phyloP scores from a whole-genome alignment of 1,140 invertebrate genomes.

The Nasonia giraulti region DNA sequence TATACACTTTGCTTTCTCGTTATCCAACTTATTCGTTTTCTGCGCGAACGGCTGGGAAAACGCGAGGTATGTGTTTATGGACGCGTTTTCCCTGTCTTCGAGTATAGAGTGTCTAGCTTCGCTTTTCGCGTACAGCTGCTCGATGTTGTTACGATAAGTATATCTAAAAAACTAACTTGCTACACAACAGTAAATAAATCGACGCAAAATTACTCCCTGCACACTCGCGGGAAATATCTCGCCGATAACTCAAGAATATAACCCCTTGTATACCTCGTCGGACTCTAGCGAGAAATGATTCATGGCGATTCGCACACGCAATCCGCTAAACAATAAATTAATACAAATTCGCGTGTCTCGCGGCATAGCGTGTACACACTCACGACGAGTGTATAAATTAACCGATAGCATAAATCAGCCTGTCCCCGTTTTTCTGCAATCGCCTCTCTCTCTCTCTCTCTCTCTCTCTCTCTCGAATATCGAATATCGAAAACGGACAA shows the following conservation, averaged over 20 bases:
- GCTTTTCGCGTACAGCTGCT: too few relatives aligned
- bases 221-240: neutral
- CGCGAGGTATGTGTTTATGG: neutral
- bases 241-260: too few relatives aligned
- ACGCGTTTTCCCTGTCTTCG: neutral
- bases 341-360: neutral
- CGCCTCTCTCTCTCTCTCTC: too few relatives aligned
- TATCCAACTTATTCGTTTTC: slow-evolving; percentile 24
- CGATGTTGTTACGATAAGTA: too few relatives aligned
- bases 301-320: neutral
- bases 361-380: too few relatives aligned
- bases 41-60: neutral
- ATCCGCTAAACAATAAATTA: slow-evolving; percentile 3
- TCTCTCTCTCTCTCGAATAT: too few relatives aligned
- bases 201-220: neutral
- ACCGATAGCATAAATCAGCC: slow-evolving; percentile 10
- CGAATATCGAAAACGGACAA: neutral
- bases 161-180: too few relatives aligned
- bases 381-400: slow-evolving; percentile 5
- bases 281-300: neutral
- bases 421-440: slow-evolving; percentile 2
- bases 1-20: slow-evolving; percentile 2
- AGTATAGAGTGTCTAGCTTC: too few relatives aligned
- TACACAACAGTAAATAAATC: neutral
- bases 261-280: too few relatives aligned